A percentile compares a stretch with the other conserved stretches of the same genome.
Conservation (phyloP, 2,113 vertebrate genomes). For the Rafetus swinhoei region DNA sequence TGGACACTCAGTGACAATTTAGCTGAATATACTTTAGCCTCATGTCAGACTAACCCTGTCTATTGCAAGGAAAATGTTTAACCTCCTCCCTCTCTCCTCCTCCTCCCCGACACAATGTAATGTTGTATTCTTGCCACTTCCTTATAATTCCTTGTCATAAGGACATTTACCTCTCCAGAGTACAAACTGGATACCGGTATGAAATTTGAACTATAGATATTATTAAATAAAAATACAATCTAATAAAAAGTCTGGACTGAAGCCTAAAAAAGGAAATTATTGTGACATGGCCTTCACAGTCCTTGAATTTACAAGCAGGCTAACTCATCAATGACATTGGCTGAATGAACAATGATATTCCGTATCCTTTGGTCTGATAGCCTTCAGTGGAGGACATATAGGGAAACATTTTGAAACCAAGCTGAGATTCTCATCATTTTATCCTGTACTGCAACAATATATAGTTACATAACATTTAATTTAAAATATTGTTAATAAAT, state of each 20-base stretch:
- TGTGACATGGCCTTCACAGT: neutral
- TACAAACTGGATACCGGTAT: neutral
- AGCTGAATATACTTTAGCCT: neutral
- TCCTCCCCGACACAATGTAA: neutral
- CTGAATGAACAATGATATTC: neutral
- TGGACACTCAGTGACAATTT: accelerated
- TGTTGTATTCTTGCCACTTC: neutral
- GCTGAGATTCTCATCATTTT: neutral
- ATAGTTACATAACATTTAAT: neutral
- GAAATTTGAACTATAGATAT: neutral
- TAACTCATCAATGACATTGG: neutral
- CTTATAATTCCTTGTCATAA: neutral
- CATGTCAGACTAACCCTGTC: neutral
- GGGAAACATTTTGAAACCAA: neutral
- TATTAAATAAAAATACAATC: conserved; percentile 13
- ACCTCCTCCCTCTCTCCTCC: too few species aligned
- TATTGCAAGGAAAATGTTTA: neutral
- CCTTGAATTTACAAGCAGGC: neutral
- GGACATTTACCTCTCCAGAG: neutral
- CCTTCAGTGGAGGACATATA: neutral
- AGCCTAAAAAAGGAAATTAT: neutral
- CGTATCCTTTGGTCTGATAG: neutral
- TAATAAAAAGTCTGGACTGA: conserved; percentile 4
- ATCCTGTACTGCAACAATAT: neutral
- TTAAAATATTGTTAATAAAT: neutral